These are phyloP conservation scores for Gavia stellata DNA, from an alignment of 2,113 vertebrate species.

Conservation along the genomic window DNA sequence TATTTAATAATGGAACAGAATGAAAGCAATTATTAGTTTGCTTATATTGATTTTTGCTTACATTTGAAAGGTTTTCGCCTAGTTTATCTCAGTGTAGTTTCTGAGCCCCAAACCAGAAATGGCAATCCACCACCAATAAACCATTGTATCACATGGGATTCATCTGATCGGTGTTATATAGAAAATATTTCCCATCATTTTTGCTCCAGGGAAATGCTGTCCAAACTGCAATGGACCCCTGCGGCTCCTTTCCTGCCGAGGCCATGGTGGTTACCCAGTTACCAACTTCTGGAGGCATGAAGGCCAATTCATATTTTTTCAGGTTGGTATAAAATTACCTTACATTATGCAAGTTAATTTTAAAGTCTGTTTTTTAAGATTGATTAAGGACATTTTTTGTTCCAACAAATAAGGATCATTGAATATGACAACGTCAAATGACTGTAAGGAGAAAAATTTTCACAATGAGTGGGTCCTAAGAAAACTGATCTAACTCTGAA, in stretches of 20 bases:
- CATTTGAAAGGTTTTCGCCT: background rate
- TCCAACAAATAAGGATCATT: background rate
- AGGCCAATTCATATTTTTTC: slow-evolving; percentile 81
- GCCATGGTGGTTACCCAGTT: slow-evolving; percentile 80
- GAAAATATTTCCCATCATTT: background rate
- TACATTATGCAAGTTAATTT: background rate
- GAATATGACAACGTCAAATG: background rate
- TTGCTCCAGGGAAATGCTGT: slow-evolving; percentile 72
- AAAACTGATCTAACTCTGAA: background rate
- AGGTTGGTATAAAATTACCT: slow-evolving; percentile 61
- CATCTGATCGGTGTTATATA: accelerated
- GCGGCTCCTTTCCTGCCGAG: slow-evolving; percentile 75
- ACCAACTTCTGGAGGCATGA: slow-evolving; percentile 86
- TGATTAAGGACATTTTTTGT: background rate
- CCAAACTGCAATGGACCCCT: slow-evolving; percentile 76
- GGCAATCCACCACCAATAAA: background rate
- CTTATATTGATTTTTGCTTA: background rate
- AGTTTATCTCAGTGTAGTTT: background rate
- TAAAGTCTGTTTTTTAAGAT: background rate
- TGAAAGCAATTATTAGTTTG: background rate
- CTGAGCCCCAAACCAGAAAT: background rate
- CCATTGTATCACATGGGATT: background rate
- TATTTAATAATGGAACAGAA: background rate
- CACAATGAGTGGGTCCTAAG: too few relatives aligned
- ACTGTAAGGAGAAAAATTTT: background rate